Evolutionary conservation across 1,140 invertebrate genomes (phyloP).

Genomic region (Medauroidea extradentata): DNA sequence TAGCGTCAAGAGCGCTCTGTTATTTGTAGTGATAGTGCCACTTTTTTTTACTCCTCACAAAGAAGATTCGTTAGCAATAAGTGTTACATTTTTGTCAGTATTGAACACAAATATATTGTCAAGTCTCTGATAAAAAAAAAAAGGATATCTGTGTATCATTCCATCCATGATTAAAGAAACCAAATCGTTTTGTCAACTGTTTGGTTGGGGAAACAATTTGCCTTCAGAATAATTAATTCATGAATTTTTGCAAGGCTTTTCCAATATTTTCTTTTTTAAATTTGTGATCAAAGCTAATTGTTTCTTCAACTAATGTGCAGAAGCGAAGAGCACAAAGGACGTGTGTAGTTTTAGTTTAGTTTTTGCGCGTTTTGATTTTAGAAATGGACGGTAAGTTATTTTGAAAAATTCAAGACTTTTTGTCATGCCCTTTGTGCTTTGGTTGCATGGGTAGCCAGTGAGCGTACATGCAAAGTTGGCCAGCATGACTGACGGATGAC

Average conservation of each 20-base stretch:
- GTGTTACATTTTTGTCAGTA: slow-evolving; percentile 22
- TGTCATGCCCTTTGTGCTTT: slow-evolving; percentile 10
- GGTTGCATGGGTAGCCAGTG: neutral
- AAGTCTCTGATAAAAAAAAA: slow-evolving; percentile 13
- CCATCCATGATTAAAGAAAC: slow-evolving; percentile 17
- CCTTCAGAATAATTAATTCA: no score
- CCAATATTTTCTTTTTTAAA: neutral
- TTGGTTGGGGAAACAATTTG: neutral
- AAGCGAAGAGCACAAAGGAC: slow-evolving; percentile 12
- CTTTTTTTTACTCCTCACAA: slow-evolving; percentile 15
- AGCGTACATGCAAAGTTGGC: neutral
- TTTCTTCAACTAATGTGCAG: slow-evolving; percentile 6
- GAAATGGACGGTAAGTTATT: neutral
- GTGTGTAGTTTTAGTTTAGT: neutral
- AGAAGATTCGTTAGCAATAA: slow-evolving; percentile 25
- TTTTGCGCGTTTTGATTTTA: neutral
- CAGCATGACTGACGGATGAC: neutral
- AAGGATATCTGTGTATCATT: slow-evolving; percentile 22
- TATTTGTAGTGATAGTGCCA: slow-evolving; percentile 6
- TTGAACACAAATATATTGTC: slow-evolving; percentile 14
- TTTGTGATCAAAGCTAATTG: neutral
- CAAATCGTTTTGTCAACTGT: neutral
- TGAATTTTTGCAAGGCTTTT: neutral
- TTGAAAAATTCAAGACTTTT: neutral
- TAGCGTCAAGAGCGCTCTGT: slow-evolving; percentile 1